phyloP scores from a whole-genome alignment of 2,113 vertebrate genomes.

The zebrafish (Danio rerio) region DNA sequence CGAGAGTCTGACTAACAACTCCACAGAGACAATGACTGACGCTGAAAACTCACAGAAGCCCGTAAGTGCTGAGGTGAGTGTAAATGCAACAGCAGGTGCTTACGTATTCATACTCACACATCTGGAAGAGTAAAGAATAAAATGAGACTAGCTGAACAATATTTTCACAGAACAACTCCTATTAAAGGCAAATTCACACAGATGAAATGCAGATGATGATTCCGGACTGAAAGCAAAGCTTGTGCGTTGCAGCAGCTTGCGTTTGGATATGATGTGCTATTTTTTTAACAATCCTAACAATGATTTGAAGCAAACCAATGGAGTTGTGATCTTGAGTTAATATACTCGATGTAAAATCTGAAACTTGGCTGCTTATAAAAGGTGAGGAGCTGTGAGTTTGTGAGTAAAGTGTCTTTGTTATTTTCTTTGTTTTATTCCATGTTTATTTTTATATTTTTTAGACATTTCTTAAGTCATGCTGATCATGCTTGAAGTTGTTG shows the following conservation, averaged over 20 bases:
- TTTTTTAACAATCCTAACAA: neutral
- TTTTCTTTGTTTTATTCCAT: neutral
- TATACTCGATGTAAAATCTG: neutral
- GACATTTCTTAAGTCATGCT: neutral
- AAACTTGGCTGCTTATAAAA: neutral
- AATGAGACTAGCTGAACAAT: neutral
- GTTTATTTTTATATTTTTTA: neutral
- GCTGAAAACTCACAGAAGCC: neutral
- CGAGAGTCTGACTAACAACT: constrained; percentile 51
- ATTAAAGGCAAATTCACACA: neutral
- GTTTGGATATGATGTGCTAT: constrained; percentile 4
- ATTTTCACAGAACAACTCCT: neutral
- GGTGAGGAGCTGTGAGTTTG: neutral
- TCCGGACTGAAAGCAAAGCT: constrained; percentile 5
- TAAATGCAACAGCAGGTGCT: constrained; percentile 1
- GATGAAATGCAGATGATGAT: neutral
- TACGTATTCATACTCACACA: neutral
- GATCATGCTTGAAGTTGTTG: neutral
- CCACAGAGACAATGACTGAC: constrained; percentile 35
- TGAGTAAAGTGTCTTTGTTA: neutral
- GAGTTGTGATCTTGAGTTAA: neutral
- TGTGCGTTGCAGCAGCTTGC: constrained; percentile 16
- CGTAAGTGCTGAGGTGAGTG: neutral
- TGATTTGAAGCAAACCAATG: neutral
- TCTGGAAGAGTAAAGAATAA: neutral